phyloP scores from a whole-genome alignment of 2,113 vertebrate genomes.

The Struthio camelus region DNA sequence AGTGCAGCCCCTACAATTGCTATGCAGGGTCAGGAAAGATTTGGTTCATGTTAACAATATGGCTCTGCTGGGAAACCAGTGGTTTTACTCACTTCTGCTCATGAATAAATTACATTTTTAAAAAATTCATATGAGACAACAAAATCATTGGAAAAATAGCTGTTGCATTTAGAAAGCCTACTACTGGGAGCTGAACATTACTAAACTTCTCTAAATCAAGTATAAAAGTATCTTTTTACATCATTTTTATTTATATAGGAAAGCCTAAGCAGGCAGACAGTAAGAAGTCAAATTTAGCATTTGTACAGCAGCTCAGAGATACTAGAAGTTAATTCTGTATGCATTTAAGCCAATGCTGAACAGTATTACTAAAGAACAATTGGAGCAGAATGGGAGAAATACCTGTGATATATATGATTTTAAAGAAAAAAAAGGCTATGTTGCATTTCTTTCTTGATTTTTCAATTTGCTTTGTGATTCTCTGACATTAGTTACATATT shows the following conservation, averaged over 20 bases:
- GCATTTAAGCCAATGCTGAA: not conserved
- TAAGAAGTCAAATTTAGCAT: not conserved
- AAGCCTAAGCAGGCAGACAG: not conserved
- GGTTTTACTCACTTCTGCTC: conserved; percentile 38
- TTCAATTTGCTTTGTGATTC: not conserved
- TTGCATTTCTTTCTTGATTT: not conserved
- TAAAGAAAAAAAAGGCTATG: no score
- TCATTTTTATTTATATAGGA: conserved; percentile 20
- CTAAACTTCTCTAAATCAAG: conserved; percentile 23
- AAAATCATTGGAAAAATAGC: conserved; percentile 12
- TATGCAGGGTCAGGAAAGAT: conserved; percentile 34
- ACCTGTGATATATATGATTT: not conserved
- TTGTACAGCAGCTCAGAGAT: not conserved
- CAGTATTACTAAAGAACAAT: not conserved
- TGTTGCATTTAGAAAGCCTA: conserved; percentile 16
- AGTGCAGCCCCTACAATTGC: not conserved
- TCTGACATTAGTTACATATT: not conserved
- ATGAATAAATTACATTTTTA: conserved; percentile 30
- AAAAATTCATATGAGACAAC: conserved; percentile 43
- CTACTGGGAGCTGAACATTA: not conserved
- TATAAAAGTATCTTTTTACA: conserved; percentile 27
- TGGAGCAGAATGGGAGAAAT: not conserved
- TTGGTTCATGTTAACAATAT: conserved; percentile 29
- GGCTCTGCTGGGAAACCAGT: not conserved
- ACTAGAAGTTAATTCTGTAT: not conserved